Conservation (phyloP, 2,888 invertebrate genomes). For the Drosophila rellima region DNA sequence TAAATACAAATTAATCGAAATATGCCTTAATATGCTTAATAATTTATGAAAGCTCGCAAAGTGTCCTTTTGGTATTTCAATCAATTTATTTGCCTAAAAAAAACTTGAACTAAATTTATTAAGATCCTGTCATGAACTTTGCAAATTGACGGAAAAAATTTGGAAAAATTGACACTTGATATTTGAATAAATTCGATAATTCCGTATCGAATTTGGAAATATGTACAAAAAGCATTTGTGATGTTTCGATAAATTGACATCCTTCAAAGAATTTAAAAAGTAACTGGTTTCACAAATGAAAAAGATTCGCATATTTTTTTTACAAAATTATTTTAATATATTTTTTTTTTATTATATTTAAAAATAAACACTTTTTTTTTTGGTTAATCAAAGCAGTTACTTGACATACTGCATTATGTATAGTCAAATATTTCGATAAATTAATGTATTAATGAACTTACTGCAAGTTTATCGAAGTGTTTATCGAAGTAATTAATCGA, state of each 20-base stretch:
- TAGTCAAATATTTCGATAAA: no score
- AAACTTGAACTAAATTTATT: background rate
- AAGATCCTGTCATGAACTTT: background rate
- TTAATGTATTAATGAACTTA: no score
- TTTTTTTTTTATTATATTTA: no score
- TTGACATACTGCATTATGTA: no score
- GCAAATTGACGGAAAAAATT: background rate
- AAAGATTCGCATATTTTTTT: no score
- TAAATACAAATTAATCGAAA: background rate
- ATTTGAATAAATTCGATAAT: background rate
- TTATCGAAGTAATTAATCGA: background rate
- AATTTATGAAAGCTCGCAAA: constrained; percentile 2
- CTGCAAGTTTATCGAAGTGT: no score
- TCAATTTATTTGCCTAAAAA: background rate
- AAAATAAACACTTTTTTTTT: no score
- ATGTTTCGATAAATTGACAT: background rate
- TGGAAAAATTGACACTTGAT: background rate
- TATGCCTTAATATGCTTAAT: constrained; percentile 10
- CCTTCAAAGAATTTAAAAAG: no score
- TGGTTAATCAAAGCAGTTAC: no score
- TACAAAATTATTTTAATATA: no score
- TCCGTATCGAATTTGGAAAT: background rate
- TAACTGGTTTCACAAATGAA: no score
- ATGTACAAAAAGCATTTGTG: background rate
- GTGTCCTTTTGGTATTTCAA: constrained; percentile 1